Evolutionary conservation across 2,888 invertebrate species (phyloP).

Genomic region (Drosophila leonis): DNA sequence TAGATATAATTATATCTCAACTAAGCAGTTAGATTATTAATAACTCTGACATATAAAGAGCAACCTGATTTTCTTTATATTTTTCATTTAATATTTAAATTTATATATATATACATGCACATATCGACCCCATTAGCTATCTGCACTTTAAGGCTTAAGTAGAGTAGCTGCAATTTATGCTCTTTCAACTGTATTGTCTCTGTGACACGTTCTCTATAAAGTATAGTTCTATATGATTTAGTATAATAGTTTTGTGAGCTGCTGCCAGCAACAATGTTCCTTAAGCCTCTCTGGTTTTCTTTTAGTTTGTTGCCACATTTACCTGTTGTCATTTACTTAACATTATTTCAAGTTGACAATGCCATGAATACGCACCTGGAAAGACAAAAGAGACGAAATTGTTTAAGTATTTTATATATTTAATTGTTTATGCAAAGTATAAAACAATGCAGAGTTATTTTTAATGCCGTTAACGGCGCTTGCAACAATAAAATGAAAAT

Average conservation of each 20-base stretch:
- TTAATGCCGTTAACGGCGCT: constrained; percentile 35
- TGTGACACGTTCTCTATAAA: too few relatives aligned
- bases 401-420: constrained; percentile 20
- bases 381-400: constrained; percentile 49
- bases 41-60: too few relatives aligned
- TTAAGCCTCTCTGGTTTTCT: not conserved
- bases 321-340: constrained; percentile 9
- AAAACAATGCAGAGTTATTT: constrained; percentile 34
- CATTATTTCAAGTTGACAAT: constrained; percentile 3
- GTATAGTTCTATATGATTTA: too few relatives aligned
- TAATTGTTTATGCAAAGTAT: constrained; percentile 51
- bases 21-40: too few relatives aligned
- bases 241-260: not conserved
- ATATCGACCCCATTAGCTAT: too few relatives aligned
- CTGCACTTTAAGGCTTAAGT: too few relatives aligned
- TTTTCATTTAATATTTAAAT: too few relatives aligned
- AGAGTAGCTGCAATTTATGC: not conserved
- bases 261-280: not conserved
- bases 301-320: not conserved
- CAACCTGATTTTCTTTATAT: too few relatives aligned
- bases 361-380: constrained; percentile 68
- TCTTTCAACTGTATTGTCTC: not conserved
- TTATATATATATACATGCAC: too few relatives aligned
- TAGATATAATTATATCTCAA: too few relatives aligned
- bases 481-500: constrained; percentile 13